Base-by-base conservation (phyloP, 92 coral and sea anemone genomes). In the Bergia sp. region DNA sequence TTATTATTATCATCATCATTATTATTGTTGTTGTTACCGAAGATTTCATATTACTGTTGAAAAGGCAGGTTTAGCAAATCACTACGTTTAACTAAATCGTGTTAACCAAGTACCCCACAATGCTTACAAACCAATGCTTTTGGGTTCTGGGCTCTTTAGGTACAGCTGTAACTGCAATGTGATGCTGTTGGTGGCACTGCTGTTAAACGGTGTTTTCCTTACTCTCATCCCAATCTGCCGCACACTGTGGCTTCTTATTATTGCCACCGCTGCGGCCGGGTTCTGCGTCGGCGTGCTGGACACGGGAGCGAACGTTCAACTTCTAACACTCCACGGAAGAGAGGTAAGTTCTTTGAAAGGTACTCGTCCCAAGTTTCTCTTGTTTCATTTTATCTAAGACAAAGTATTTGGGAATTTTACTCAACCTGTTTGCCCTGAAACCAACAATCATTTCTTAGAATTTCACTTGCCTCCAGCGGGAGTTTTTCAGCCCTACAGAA, bases 291-390 rank as follows among this genome's bases (percentile, higher is more conserved):
- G 98, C 20, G 94, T 96, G 38, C 74, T 96, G 86, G 98, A 96
- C 86, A 96, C 98, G n/a, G 96, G 96, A 12, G 94, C 98, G 37
- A 96, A 96, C 53, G 96, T 96, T 12, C 98, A 93, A 76, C 91
- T 96, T 21, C 89, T 96, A 72, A 90, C 91, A 38, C 84, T 96
- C 66, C 98, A 96, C 73, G 98, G 98, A 1, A 93, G 91, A 75
- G 95, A 96, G 91, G 98, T 93, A 72, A 61, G 61, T 37, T 37
- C 15, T 38, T 4, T 15, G 18, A 29, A 21, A 9, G 53, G 53
- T 4, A 47, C n/a, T 61, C 21, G 21, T 61, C 0, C 7, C 29
- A 16, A 16, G 69, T 61, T 2, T 16, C 69, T 61, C 23, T 61
- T 53, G 18, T 61, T 61, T 61, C 3, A 18, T 39, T 43, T 42